These are phyloP conservation scores for Gadopsis bispinosus DNA, from an alignment of 2,797 vertebrate species.

Conservation along the genomic window DNA sequence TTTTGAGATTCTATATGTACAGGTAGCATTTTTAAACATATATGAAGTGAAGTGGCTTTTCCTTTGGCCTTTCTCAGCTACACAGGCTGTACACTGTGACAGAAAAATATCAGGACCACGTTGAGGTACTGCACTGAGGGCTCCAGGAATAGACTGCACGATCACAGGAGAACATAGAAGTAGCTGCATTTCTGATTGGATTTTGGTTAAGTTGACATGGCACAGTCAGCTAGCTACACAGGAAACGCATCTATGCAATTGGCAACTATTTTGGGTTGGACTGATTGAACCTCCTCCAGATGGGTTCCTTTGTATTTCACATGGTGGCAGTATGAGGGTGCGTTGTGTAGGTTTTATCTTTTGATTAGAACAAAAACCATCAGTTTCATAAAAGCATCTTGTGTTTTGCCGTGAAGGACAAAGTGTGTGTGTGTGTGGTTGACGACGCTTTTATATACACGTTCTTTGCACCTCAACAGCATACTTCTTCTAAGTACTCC, in stretches of 20 bases:
- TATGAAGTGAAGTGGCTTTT: background rate
- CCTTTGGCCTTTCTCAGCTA: background rate
- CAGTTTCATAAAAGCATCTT: conserved; percentile 12
- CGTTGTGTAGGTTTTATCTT: conserved; percentile 6
- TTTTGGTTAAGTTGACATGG: conserved; percentile 63
- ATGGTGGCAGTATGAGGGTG: conserved; percentile 8
- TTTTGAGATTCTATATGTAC: background rate
- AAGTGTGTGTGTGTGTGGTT: background rate
- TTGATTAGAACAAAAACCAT: background rate
- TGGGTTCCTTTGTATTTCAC: conserved; percentile 23
- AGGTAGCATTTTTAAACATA: background rate
- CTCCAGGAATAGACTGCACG: conserved; percentile 21
- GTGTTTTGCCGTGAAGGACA: conserved; percentile 10
- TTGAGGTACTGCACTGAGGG: conserved; percentile 7
- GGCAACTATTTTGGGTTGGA: conserved; percentile 14
- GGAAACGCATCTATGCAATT: conserved; percentile 18
- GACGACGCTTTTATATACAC: conserved; percentile 21
- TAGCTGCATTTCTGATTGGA: conserved; percentile 35
- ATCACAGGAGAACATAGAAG: conserved; percentile 18
- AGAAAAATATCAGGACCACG: conserved; percentile 32
- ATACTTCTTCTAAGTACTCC: conserved; percentile 6
- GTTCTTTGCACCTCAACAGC: conserved; percentile 18
- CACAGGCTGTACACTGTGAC: background rate
- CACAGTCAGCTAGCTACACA: conserved; percentile 9
- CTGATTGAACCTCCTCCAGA: conserved; percentile 23